Percentiles rank a stretch among this genome's conserved stretches.
Evolutionary conservation across 64 coral and sea anemone genomes (phyloP).

Genomic region (Stichodactyla helianthus): DNA sequence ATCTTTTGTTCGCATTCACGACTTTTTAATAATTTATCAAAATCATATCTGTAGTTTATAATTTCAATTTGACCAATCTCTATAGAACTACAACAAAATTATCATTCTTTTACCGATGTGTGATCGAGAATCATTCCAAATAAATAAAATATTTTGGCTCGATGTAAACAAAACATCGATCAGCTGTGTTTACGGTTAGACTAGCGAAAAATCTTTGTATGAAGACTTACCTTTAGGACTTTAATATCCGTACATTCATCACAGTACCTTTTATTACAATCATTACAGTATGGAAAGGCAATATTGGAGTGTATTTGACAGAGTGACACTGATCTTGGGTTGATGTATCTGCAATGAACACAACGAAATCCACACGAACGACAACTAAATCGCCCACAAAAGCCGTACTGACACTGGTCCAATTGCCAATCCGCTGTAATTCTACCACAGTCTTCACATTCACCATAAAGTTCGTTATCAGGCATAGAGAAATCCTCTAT

Average conservation of each 20-base stretch:
- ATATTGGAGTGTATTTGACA: conserved; percentile 54
- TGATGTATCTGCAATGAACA: conserved; percentile 48
- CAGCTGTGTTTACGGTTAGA: not conserved
- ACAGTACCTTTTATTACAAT: conserved; percentile 67
- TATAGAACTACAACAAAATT: not conserved
- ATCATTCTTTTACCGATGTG: not conserved
- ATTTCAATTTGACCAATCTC: not conserved
- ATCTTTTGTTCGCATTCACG: not conserved
- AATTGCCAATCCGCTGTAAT: conserved; percentile 73
- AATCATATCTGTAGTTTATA: not conserved
- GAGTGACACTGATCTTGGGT: conserved; percentile 61
- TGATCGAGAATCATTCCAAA: not conserved
- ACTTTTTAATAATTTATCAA: conserved; percentile 3
- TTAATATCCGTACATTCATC: conserved; percentile 72
- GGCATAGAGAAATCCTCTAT: conserved; percentile 13
- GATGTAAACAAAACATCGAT: conserved; percentile 6
- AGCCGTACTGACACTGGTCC: conserved; percentile 75
- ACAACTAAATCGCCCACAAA: conserved; percentile 84
- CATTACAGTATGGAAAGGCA: conserved; percentile 59
- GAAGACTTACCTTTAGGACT: conserved; percentile 51
- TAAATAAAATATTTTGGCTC: not conserved
- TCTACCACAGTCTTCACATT: conserved; percentile 82
- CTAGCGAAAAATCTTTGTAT: not conserved
- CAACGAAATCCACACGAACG: conserved; percentile 74
- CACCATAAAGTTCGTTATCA: conserved; percentile 26